Conservation (phyloP, 2,888 invertebrate genomes). For the Melinaea menophilus region DNA sequence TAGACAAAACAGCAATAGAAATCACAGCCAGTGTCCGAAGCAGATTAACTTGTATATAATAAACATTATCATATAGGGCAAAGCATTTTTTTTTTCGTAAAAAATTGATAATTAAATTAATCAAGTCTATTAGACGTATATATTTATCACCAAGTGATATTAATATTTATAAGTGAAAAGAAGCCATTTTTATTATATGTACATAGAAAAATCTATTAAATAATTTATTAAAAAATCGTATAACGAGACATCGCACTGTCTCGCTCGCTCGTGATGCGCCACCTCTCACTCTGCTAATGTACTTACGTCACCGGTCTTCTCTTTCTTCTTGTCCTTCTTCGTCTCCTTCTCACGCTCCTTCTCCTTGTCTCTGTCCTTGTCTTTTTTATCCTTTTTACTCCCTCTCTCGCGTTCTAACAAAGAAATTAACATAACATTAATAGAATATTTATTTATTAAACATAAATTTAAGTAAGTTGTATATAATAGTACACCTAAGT, state of each 20-base stretch:
- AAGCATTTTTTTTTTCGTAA: too few relatives aligned
- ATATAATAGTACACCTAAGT: too few relatives aligned
- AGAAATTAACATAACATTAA: background rate
- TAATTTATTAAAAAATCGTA: background rate
- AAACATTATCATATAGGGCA: too few relatives aligned
- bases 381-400: constrained; percentile 80
- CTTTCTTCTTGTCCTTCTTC: constrained; percentile 66
- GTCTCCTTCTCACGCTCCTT: constrained; percentile 67
- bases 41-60: constrained; percentile 37
- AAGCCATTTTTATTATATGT: too few relatives aligned
- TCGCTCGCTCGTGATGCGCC: background rate
- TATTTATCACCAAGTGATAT: too few relatives aligned
- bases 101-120: too few relatives aligned
- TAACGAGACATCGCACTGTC: background rate
- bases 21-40: constrained; percentile 36
- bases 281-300: background rate
- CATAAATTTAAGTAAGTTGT: background rate
- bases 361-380: constrained; percentile 75
- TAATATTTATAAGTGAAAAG: too few relatives aligned
- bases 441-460: constrained; percentile 2
- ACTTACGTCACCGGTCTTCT: constrained; percentile 49
- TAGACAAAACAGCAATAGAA: too few relatives aligned
- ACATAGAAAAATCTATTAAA: constrained; percentile 9
- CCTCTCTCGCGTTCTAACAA: constrained; percentile 67
- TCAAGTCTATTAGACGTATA: too few relatives aligned